These are phyloP conservation scores for Drosophila robusta DNA, from an alignment of 2,888 invertebrate species.

Conservation along the genomic window DNA sequence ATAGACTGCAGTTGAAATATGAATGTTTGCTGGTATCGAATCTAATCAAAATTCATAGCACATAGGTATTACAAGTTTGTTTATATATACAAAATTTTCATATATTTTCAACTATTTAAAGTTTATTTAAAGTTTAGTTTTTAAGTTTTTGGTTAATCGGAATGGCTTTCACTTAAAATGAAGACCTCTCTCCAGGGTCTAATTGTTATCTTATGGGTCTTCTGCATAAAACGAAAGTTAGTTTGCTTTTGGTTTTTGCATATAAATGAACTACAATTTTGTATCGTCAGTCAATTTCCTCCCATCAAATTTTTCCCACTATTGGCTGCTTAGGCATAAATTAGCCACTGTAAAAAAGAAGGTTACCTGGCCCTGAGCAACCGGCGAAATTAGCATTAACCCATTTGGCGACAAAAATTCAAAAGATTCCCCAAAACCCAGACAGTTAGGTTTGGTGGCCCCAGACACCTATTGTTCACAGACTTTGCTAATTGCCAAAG, in stretches of 20 bases:
- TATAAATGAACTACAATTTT: slow-evolving; percentile 48
- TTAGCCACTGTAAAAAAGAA: slow-evolving; percentile 53
- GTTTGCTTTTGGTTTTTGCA: slow-evolving; percentile 38
- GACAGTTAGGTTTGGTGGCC: slow-evolving; percentile 57
- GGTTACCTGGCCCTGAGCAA: slow-evolving; percentile 27
- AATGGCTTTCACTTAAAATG: slow-evolving; percentile 45
- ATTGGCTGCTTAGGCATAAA: slow-evolving; percentile 48
- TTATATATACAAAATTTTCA: slow-evolving; percentile 3
- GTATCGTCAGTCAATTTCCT: slow-evolving; percentile 60
- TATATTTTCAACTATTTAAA: background rate
- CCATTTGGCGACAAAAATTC: slow-evolving; percentile 56
- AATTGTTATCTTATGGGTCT: slow-evolving; percentile 45
- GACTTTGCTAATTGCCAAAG: slow-evolving; percentile 68
- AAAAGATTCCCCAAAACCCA: slow-evolving; percentile 34
- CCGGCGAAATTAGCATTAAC: slow-evolving; percentile 51
- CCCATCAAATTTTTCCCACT: slow-evolving; percentile 58
- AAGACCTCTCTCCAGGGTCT: slow-evolving; percentile 7
- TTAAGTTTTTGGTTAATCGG: slow-evolving; percentile 1
- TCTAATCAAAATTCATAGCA: background rate
- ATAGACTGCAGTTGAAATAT: background rate
- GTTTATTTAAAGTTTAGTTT: background rate
- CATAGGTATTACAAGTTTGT: slow-evolving; percentile 5
- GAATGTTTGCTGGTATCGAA: background rate
- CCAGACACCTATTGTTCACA: slow-evolving; percentile 55
- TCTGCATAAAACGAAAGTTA: slow-evolving; percentile 55